Conservation (phyloP, 2,113 vertebrate species). For the Pithys albifrons region DNA sequence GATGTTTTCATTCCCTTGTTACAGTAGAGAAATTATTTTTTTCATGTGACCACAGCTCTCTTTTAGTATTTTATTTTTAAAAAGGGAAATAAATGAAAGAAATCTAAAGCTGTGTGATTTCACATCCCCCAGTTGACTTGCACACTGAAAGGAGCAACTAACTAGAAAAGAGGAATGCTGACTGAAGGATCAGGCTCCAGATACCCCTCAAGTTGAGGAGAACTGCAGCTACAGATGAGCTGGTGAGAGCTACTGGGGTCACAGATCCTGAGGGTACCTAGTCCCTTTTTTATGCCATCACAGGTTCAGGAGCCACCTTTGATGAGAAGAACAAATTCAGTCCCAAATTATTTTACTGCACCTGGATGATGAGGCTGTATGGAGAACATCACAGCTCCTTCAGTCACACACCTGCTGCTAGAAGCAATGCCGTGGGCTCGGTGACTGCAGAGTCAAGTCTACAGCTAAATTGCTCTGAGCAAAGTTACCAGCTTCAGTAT, state of each 20-base stretch:
- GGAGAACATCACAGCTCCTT: background rate
- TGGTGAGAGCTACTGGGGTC: background rate
- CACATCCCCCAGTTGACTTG: background rate
- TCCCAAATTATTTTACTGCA: background rate
- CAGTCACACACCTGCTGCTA: rapidly evolving
- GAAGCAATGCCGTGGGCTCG: background rate
- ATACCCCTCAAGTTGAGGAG: background rate
- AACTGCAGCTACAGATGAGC: background rate
- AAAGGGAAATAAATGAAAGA: constrained; percentile 12
- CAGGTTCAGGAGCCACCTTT: background rate
- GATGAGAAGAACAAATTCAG: rapidly evolving
- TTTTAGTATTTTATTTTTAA: constrained; percentile 19
- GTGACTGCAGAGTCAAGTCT: background rate
- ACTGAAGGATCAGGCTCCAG: background rate
- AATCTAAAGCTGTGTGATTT: constrained; percentile 22
- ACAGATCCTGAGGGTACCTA: background rate
- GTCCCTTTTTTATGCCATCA: background rate
- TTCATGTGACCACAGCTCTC: background rate
- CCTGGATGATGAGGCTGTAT: background rate
- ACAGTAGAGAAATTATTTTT: background rate
- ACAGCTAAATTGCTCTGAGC: background rate
- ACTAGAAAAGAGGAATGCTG: background rate
- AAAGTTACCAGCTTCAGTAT: background rate
- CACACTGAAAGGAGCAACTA: background rate
- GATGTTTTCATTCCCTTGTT: constrained; percentile 43